Evolutionary conservation across 2,888 invertebrate species (phyloP), one percentile per base, ranked within the genome.

Genomic region (Drosophila prostipennis): DNA sequence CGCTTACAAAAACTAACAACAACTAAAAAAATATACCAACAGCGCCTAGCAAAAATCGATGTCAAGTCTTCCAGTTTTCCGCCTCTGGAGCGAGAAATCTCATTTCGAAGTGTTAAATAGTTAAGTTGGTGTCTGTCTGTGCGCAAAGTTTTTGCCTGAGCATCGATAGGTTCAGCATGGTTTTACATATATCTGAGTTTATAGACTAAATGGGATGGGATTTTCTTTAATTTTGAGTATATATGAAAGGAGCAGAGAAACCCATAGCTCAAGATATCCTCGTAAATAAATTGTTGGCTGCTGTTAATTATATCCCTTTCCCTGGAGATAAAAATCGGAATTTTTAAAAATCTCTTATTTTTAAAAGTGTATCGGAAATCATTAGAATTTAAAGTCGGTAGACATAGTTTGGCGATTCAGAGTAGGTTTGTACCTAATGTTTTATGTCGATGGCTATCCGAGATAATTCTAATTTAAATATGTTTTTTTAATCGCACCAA

Each of bases 1-100:
- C 26, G 55, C 80, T 81, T 81, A 81, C 80, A 78, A 81, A 81
- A 81, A 81, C 80, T 81, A 81, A 84, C 80, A 81, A 81, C 80
- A 81, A 81, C 67, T 76, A 71, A 82, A 80, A 64, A 59, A 36
- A 51, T 14, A 63, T 46, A 72, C 75, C 72, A 80, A 77, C 79
- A 80, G 80, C 70, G 68, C 76, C 57, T 72, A 19, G 69, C 68
- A 71, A 26, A 51, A 45, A 49, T 49, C 71, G 67, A 69, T 74
- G 68, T 79, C 49, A 56, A 78, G 75, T 71, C 73, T 72, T 71
- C 74, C 51, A 55, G 39, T 36, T 52, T 63, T 39, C 23, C 16
- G n/a, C 23, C 26, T 42, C 19, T 34, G n/a, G 19, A 46, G 56
- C 16, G 61, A 46, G 67, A 59, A 73, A 63, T 64, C 53, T 46